Evolutionary conservation across 2,888 invertebrate species (phyloP), one percentile per base, ranked within the genome.

Genomic region (Andrena camellia): DNA sequence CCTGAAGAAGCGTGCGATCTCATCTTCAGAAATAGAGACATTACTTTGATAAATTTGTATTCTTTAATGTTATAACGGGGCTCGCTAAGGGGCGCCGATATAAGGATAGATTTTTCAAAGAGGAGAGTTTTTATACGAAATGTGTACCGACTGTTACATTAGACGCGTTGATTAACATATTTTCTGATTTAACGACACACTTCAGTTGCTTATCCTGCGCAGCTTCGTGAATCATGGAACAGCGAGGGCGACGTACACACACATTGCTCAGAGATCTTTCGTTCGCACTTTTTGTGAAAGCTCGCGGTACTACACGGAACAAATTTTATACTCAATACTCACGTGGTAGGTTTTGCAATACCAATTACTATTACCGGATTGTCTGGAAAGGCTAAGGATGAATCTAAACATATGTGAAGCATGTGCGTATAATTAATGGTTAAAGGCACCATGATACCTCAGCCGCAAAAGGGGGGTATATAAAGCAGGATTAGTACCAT

Each of bases 321-420:
- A 86, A 84, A 89, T 89, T 88, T 88, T 88, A 78, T 87, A 89
- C 80, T 77, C 78, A 81, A 72, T 89, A 87, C 83, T 78, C 86
- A 82, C 82, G 69, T 83, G 71, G 87, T 88, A 88, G 89, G 79
- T 88, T 88, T 89, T 87, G 84, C 88, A 89, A 89, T 89, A 89
- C 83, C 57, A 69, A 89, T 86, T 84, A 86, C 71, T 86, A 89
- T 86, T 84, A 89, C 57, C 73, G 81, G 81, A 82, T 83, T 69
- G 85, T 86, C 87, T 83, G 83, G 70, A 59, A 63, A 71, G 68
- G 78, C 60, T 82, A 86, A 78, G 69, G 72, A 80, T 71, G 81
- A 71, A 69, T 84, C 68, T 78, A 84, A 83, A 84, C 79, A 64
- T 78, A 78, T 81, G 86, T 78, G 83, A 87, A 78, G 82, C 85